These are phyloP conservation scores for Pitangus sulphuratus DNA, from an alignment of 2,797 vertebrate species.

Conservation along the genomic window DNA sequence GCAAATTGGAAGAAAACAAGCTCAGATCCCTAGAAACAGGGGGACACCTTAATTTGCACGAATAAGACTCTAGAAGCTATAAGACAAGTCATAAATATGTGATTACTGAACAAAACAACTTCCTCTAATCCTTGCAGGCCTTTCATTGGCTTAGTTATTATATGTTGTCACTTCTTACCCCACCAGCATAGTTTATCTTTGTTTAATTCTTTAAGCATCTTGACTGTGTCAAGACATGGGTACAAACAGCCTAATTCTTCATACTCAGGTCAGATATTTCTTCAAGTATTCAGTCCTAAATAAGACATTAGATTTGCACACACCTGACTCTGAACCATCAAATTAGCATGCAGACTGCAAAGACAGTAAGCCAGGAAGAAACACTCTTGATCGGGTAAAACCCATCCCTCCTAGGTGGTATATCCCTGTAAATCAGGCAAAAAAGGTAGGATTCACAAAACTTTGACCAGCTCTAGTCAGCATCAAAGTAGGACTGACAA, in stretches of 20 bases:
- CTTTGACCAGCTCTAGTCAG: neutral
- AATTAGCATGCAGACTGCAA: neutral
- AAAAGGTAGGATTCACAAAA: neutral
- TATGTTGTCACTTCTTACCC: neutral
- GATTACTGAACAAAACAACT: neutral
- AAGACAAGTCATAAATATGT: accelerated
- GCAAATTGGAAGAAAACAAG: neutral
- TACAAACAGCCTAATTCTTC: neutral
- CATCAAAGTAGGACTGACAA: neutral
- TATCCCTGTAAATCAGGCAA: neutral
- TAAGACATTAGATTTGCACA: neutral
- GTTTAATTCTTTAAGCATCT: neutral
- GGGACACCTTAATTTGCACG: neutral
- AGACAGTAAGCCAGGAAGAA: neutral
- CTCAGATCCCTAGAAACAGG: neutral
- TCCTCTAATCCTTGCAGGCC: neutral
- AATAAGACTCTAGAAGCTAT: neutral
- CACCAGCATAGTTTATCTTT: neutral
- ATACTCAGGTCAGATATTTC: neutral
- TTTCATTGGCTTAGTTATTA: neutral
- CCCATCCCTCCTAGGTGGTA: neutral
- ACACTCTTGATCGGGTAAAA: neutral
- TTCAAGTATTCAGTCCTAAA: neutral
- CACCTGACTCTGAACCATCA: neutral
- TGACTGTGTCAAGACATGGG: neutral